These are phyloP conservation scores for Drosophila baimaii DNA, from an alignment of 1,140 invertebrate genomes.

Conservation along the genomic window DNA sequence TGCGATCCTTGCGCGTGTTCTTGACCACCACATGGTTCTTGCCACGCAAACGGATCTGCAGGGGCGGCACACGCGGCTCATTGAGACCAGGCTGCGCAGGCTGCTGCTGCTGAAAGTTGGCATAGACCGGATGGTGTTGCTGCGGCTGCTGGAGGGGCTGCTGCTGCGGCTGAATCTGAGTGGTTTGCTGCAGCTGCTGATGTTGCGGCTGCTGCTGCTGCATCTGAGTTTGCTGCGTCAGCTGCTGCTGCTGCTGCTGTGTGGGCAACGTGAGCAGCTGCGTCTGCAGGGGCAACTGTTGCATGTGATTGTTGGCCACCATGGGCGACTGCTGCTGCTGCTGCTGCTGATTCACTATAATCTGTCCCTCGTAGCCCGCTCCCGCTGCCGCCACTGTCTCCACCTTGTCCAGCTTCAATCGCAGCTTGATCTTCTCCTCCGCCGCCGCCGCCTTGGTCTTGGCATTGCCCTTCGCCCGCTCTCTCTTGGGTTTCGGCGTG, in stretches of 20 bases:
- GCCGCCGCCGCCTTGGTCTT: slow-evolving; percentile 84
- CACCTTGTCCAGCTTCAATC: slow-evolving; percentile 92
- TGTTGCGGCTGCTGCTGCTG: slow-evolving; percentile 54
- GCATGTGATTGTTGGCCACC: slow-evolving; percentile 24
- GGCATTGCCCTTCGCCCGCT: slow-evolving; percentile 78
- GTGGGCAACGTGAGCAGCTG: slow-evolving; percentile 47
- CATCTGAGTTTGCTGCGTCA: slow-evolving; percentile 57
- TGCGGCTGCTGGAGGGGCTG: slow-evolving; percentile 39
- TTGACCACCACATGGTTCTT: slow-evolving; percentile 94
- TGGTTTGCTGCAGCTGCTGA: slow-evolving; percentile 26
- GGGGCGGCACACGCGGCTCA: slow-evolving; percentile 93
- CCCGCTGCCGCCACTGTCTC: slow-evolving; percentile 89
- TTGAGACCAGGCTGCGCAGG: slow-evolving; percentile 85
- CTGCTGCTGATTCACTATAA: slow-evolving; percentile 50
- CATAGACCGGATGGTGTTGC: slow-evolving; percentile 51
- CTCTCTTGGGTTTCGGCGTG: slow-evolving; percentile 69
- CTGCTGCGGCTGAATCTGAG: slow-evolving; percentile 30
- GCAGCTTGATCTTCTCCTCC: slow-evolving; percentile 92
- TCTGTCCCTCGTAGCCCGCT: slow-evolving; percentile 40
- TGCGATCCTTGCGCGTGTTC: slow-evolving; percentile 90
- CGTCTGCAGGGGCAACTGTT: slow-evolving; percentile 54
- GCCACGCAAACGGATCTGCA: slow-evolving; percentile 94
- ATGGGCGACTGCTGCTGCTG: slow-evolving; percentile 33
- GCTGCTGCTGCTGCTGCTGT: slow-evolving; percentile 43
- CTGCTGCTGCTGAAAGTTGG: slow-evolving; percentile 57